phyloP scores from a whole-genome alignment of 2,888 invertebrate genomes.

The Anthoptus insignis region DNA sequence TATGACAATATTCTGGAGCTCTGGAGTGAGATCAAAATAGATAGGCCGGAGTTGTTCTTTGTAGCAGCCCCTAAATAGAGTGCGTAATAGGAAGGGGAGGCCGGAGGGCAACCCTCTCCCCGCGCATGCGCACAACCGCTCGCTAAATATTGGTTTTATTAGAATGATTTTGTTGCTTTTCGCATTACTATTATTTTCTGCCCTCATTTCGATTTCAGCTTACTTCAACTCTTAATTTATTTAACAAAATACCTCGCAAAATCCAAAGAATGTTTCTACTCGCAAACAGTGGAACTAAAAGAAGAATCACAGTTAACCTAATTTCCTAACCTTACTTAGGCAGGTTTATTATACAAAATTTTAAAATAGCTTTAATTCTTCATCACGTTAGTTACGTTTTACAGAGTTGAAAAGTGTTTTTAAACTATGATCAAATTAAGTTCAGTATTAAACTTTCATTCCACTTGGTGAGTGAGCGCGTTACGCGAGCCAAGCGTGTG shows the following conservation, averaged over 20 bases:
- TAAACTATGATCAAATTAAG: background rate
- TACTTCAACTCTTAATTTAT: background rate
- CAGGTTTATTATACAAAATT: too few relatives aligned
- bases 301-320: background rate
- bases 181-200: slow-evolving; percentile 52
- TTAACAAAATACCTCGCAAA: background rate
- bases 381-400: too few relatives aligned
- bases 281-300: background rate
- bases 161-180: slow-evolving; percentile 75
- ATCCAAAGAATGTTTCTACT: background rate
- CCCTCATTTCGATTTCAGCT: slow-evolving; percentile 40
- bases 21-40: slow-evolving; percentile 81
- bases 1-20: slow-evolving; percentile 79
- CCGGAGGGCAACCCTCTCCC: slow-evolving; percentile 65
- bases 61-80: slow-evolving; percentile 85
- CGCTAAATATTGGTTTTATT: slow-evolving; percentile 82
- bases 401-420: background rate
- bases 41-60: slow-evolving; percentile 80
- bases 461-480: slow-evolving; percentile 25
- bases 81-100: slow-evolving; percentile 84
- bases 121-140: slow-evolving; percentile 70
- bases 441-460: slow-evolving; percentile 25
- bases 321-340: too few relatives aligned
- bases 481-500: slow-evolving; percentile 43
- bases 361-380: too few relatives aligned